Base-by-base conservation (phyloP, 1,140 invertebrate species). In the Ips nitidus region DNA sequence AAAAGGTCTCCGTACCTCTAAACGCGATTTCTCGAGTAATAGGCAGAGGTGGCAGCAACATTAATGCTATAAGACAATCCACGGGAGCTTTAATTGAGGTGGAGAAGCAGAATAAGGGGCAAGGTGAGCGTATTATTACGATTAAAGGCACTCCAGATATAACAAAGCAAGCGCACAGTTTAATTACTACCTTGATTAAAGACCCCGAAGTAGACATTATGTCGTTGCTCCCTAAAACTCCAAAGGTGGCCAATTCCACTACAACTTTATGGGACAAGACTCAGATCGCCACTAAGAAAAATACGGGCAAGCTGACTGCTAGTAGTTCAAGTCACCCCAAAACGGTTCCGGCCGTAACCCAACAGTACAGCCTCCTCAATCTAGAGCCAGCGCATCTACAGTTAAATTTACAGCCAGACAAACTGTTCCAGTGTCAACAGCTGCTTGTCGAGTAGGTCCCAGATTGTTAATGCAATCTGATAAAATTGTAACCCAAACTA, bases 11-110 rank as follows among this genome's bases (percentile, higher is more conserved):
- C 5, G 96, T 99, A 62, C 94, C 95, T 56, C 88, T 94, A 22
- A 92, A 93, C 81, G 95, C 95, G 52, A 98, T 98, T 57, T 97
- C 94, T 74, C 86, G 95, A 69, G 95, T 98, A 1, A 98, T 98
- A 79, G 97, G 97, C 1, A 88, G 96, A 76, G 95, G 92, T 36
- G 97, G 96, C 37, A 95, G 91, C 81, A 98, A 98, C 83, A 98
- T 99, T 73, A 98, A 98, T 84, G 93, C 95, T 3, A 98, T 99
- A 76, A 84, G 97, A 70, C 91, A 92, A 69, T 91, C 94, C 38
- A 98, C 95, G 8, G 94, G 95, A 59, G 97, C 97, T 2, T 94
- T 98, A 78, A 98, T 98, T 77, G 97, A 99, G 83, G 94, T 99
- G 1, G 97, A 99, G 80, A 98, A 98, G 79, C 94, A 97, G 82